These are phyloP conservation scores for Dasypus novemcinctus DNA, from an alignment of 2,113 vertebrate genomes.

Conservation along the genomic window DNA sequence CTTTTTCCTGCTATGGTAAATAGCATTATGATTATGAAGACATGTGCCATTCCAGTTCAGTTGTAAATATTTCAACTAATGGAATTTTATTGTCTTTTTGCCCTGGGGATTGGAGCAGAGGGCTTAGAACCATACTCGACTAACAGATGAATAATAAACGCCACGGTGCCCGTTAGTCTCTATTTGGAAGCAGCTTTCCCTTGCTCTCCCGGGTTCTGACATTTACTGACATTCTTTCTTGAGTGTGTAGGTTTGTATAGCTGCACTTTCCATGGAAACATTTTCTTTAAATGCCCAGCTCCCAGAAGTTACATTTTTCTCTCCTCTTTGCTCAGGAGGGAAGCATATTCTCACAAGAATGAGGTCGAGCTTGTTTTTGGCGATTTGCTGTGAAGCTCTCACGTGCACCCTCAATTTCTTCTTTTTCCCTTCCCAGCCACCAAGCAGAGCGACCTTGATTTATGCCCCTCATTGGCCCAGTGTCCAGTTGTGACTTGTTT, in stretches of 20 bases:
- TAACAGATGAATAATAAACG: constrained; percentile 60
- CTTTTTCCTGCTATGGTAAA: neutral
- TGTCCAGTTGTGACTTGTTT: neutral
- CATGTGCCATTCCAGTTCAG: neutral
- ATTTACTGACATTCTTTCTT: constrained; percentile 30
- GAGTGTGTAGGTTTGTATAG: neutral
- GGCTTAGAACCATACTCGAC: neutral
- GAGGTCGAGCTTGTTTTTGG: neutral
- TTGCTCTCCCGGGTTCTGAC: constrained; percentile 1
- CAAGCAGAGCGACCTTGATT: neutral
- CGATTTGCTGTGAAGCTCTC: neutral
- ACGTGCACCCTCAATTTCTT: neutral
- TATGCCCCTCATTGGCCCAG: neutral
- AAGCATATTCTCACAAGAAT: neutral
- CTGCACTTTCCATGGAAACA: neutral
- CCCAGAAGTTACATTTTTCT: neutral
- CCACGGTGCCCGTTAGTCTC: constrained; percentile 23
- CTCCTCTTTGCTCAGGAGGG: neutral
- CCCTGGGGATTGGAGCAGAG: neutral
- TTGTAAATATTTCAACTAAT: constrained; percentile 70
- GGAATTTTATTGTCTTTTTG: constrained; percentile 48
- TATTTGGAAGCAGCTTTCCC: constrained; percentile 52
- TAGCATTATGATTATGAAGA: neutral
- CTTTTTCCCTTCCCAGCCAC: neutral
- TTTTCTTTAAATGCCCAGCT: constrained; percentile 46